Evolutionary conservation across 2,113 vertebrate species (phyloP).

Genomic region (Ondatra zibethicus): DNA sequence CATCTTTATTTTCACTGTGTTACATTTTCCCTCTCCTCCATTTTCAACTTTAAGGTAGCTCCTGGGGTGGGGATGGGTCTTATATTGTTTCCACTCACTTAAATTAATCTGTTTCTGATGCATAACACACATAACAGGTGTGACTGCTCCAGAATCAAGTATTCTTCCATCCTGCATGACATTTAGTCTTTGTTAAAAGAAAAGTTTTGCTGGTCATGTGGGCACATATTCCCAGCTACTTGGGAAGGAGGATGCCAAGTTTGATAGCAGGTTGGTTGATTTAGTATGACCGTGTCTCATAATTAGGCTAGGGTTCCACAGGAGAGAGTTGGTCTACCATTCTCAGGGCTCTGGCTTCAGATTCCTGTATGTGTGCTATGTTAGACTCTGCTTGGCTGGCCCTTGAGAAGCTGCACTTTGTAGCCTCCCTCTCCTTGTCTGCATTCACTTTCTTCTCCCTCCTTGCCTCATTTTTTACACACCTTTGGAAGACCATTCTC

Average conservation of each 20-base stretch:
- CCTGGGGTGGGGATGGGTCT: fast-evolving
- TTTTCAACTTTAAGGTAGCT: background rate
- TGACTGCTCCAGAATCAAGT: background rate
- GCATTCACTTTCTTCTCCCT: background rate
- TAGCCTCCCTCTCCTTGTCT: background rate
- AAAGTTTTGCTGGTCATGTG: background rate
- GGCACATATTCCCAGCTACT: background rate
- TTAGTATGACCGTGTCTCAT: background rate
- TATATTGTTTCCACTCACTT: background rate
- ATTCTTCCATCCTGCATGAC: background rate
- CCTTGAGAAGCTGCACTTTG: background rate
- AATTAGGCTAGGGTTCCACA: background rate
- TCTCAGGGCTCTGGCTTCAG: background rate
- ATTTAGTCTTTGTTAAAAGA: background rate
- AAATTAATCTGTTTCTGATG: background rate
- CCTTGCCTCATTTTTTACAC: background rate
- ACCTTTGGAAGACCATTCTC: too few relatives aligned
- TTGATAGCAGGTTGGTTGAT: too few relatives aligned
- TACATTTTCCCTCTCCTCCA: background rate
- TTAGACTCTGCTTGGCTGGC: background rate
- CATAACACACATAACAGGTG: too few relatives aligned
- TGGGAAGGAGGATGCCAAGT: too few relatives aligned
- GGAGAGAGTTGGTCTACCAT: background rate
- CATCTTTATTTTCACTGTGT: background rate
- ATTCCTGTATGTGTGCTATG: too few relatives aligned